Evolutionary conservation across 64 coral and sea anemone species (phyloP), one percentile per base, ranked within the genome.

Genomic region (Actinia tenebrosa): DNA sequence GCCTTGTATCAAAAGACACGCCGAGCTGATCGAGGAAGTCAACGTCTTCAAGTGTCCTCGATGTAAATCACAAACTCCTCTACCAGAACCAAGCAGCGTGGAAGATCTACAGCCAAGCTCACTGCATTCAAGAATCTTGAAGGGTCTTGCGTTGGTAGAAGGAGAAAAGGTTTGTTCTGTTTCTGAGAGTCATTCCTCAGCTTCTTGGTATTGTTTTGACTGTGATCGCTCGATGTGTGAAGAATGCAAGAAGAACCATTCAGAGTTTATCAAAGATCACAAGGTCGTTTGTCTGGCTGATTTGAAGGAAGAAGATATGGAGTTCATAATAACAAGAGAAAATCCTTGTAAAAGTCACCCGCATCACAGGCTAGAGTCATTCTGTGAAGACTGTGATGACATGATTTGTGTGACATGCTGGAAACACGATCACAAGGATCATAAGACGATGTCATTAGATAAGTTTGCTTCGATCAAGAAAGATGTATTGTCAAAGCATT

Each of bases 191-290:
- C 71, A 77, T 23, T 23, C 59, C 0, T 14, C 11, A 77, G 71
- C 71, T 14, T 77, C 42, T 25, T 77, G 71, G 71, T 30, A 44
- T 30, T 77, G 71, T 77, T 77, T 9, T 30, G 71, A 77, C 18
- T 77, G 71, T 23, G 71, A 77, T 77, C 42, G 71, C 18, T 77
- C 22, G 71, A 30, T 77, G 71, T 77, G 71, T 77, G 71, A 77
- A 3, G 22, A 77, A 77, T 77, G 71, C n/a, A 13, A 22, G 42
- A 44, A 44, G 6, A 10, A 77, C 22, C 71, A 77, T 43, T 11
- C 22, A 11, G 42, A 14, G 11, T 77, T 77, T 23, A 30, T 44
- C 22, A 23, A 77, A 14, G 42, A 18, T 5, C 71, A 77, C 42
- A 77, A 77, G 59, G 71, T 77, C 71, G n/a, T 77, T 23, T 4